These are phyloP conservation scores for Dendrophyllia cribrosa DNA, from an alignment of 64 coral and sea anemone species.

Conservation along the genomic window DNA sequence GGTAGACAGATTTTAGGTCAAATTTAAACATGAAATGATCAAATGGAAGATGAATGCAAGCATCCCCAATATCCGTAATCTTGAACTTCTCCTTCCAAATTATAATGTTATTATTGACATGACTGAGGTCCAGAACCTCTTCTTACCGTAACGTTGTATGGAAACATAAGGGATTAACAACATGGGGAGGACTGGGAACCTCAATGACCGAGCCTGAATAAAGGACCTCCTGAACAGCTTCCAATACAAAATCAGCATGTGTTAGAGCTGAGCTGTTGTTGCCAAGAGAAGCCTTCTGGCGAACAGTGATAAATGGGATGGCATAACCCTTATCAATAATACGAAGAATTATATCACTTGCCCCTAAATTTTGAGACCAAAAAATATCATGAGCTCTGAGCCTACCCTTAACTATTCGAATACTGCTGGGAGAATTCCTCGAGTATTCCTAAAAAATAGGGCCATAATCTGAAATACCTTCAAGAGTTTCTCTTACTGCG, in stretches of 20 bases:
- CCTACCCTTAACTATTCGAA: too few species aligned
- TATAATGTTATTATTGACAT: constrained; percentile 1
- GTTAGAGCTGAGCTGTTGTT: not conserved
- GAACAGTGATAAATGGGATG: not conserved
- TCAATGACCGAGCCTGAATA: not conserved
- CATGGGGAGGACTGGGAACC: constrained; percentile 3
- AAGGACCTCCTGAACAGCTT: not conserved
- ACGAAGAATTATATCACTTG: not conserved
- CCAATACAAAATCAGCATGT: not conserved
- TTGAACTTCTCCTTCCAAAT: constrained; percentile 41
- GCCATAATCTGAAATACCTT: not conserved
- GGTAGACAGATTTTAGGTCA: too few species aligned
- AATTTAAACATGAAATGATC: too few species aligned
- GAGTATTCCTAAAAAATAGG: not conserved
- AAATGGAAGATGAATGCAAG: too few species aligned
- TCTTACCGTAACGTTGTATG: not conserved
- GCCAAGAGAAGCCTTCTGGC: not conserved
- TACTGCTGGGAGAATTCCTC: not conserved
- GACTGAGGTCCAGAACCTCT: not conserved
- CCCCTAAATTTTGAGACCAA: not conserved
- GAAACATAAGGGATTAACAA: constrained; percentile 17
- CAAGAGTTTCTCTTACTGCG: not conserved
- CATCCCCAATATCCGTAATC: constrained; percentile 7
- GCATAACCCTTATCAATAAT: too few species aligned
- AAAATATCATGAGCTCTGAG: not conserved